Evolutionary conservation across 2,113 vertebrate species (phyloP), one percentile per base, ranked within the genome.

Genomic region (Pterophyllum scalare): DNA sequence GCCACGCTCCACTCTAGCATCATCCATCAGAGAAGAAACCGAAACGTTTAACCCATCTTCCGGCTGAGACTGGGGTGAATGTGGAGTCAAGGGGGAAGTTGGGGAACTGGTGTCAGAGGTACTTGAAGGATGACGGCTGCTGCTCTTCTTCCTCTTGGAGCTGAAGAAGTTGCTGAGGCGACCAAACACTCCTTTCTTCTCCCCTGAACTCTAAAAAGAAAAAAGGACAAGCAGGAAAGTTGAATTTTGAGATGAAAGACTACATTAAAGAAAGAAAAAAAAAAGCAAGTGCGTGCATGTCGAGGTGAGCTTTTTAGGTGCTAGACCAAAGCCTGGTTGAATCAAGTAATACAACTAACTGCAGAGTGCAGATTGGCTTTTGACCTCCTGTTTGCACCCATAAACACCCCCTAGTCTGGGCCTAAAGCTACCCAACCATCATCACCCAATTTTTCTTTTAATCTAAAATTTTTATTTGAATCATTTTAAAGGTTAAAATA

Each of bases 161-260:
- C 4, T 88, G 79, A 96, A 94, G 62, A 96, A 93, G 52, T 24
- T 93, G 77, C 64, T 89, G 8, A 96, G 35, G 17, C 96, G 96
- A 54, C 72, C 80, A 0, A 96, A 14, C 86, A 96, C 4, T 1
- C 94, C 90, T 3, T 7, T 88, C 77, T 93, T 96, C 38, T 94
- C 95, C 24, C 93, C 94, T 0, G 88, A 93, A 83, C 76, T 94
- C 95, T 96, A 84, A 13, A 72, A 54, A 54, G 26, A 54, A 72
- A 33, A 84, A 33, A 70, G 7, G 43, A 80, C 43, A 88, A 0
- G 67, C 33, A 67, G 65, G 40, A 58, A n/a, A 82, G 38, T 75
- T 33, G 33, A 62, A 80, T 2, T 61, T 6, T 56, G 28, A 85
- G 70, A 4, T 62, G 22, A 0, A 19, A 67, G 49, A 12, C 4